phyloP scores from a whole-genome alignment of 2,888 invertebrate species.

The Hipparchia semele region DNA sequence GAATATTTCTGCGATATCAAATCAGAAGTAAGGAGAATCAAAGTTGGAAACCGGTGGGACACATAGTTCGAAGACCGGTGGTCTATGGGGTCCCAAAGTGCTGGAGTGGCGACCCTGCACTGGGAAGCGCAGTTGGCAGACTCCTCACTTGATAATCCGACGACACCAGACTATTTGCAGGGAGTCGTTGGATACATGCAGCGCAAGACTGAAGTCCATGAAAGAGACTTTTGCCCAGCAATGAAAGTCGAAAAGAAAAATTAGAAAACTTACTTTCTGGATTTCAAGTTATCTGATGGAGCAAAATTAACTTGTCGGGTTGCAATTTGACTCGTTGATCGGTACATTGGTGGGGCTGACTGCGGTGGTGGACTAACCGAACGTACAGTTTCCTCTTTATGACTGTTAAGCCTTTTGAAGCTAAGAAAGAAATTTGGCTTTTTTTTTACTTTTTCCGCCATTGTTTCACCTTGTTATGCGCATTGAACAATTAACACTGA shows the following conservation, averaged over 20 bases:
- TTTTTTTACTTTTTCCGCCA: slow-evolving; percentile 71
- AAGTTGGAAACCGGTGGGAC: no score
- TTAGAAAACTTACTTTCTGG: slow-evolving; percentile 58
- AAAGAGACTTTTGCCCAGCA: no score
- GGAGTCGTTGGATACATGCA: no score
- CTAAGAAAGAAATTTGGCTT: slow-evolving; percentile 61
- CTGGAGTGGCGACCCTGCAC: no score
- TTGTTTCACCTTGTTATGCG: slow-evolving; percentile 39
- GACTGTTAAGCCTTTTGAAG: slow-evolving; percentile 65
- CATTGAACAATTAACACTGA: slow-evolving; percentile 33
- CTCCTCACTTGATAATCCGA: no score
- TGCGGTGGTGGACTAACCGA: slow-evolving; percentile 41
- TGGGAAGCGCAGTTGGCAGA: no score
- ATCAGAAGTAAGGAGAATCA: no score
- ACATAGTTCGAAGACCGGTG: no score
- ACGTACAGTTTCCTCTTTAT: slow-evolving; percentile 48
- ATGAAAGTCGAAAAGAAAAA: background rate
- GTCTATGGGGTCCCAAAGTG: no score
- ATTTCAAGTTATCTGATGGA: slow-evolving; percentile 50
- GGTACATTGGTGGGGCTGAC: slow-evolving; percentile 43
- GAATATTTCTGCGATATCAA: no score
- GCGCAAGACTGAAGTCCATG: no score
- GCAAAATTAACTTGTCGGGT: slow-evolving; percentile 40
- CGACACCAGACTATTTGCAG: no score
- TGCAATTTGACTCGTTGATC: slow-evolving; percentile 34